phyloP scores from a whole-genome alignment of 2,888 invertebrate genomes.

The Eupithecia inturbata region DNA sequence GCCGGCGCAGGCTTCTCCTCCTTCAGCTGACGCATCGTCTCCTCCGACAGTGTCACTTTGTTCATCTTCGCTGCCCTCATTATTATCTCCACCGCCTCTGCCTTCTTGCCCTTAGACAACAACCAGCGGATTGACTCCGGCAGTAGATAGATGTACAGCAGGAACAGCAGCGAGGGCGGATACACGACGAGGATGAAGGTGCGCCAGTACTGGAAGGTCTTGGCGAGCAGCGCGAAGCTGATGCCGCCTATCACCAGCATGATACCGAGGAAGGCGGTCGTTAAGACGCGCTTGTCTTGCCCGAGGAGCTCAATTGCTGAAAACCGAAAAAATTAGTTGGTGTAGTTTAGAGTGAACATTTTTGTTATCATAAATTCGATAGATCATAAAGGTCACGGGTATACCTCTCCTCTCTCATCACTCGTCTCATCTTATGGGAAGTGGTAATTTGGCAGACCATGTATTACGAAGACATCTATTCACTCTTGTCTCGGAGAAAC shows the following conservation, averaged over 20 bases:
- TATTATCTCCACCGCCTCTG: constrained; percentile 86
- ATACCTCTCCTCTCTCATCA: too few relatives aligned
- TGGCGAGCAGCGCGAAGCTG: constrained; percentile 87
- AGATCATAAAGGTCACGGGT: background rate
- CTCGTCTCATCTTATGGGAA: too few relatives aligned
- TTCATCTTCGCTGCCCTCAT: constrained; percentile 87
- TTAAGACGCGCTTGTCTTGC: constrained; percentile 73
- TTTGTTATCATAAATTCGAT: background rate
- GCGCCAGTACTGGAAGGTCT: constrained; percentile 88
- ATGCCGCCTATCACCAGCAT: constrained; percentile 88
- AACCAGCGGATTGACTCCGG: constrained; percentile 92
- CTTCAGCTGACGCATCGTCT: constrained; percentile 72
- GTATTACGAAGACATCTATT: too few relatives aligned
- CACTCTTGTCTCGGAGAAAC: background rate
- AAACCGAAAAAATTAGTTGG: constrained; percentile 50
- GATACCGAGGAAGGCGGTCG: constrained; percentile 74
- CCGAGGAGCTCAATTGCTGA: constrained; percentile 76
- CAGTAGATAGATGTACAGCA: constrained; percentile 88
- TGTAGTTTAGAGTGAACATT: constrained; percentile 6
- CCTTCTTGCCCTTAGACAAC: constrained; percentile 86
- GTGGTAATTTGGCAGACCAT: too few relatives aligned
- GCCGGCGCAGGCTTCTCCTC: constrained; percentile 65
- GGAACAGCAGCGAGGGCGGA: constrained; percentile 87
- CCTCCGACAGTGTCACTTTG: constrained; percentile 74
- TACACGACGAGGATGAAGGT: constrained; percentile 87